Evolutionary conservation across 2,888 invertebrate genomes (phyloP).

Genomic region (Clanis bilineata): DNA sequence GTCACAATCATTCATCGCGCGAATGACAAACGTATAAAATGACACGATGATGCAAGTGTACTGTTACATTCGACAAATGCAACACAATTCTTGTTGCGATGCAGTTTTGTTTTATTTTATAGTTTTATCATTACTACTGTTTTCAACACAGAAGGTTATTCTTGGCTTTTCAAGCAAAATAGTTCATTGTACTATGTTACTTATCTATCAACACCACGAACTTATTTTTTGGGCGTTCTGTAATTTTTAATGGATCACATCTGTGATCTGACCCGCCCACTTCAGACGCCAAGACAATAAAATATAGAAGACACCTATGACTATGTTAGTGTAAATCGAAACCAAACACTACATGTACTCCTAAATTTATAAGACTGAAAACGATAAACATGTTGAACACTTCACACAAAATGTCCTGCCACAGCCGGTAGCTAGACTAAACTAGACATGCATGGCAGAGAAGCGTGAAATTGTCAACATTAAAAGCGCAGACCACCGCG

Average conservation of each 20-base stretch:
- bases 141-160: not conserved
- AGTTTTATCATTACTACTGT: not conserved
- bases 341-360: too few relatives aligned
- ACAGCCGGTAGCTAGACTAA: conserved; percentile 8
- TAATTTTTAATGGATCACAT: too few relatives aligned
- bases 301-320: too few relatives aligned
- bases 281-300: too few relatives aligned
- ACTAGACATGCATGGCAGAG: conserved; percentile 13
- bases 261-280: too few relatives aligned
- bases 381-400: too few relatives aligned
- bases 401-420: conserved; percentile 8
- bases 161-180: too few relatives aligned
- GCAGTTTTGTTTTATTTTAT: not conserved
- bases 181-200: too few relatives aligned
- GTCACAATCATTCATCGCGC: conserved; percentile 35
- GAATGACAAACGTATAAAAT: not conserved
- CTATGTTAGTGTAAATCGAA: too few relatives aligned
- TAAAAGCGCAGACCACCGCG: conserved; percentile 50
- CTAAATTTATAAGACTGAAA: too few relatives aligned
- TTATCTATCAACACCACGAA: too few relatives aligned
- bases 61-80: conserved; percentile 22
- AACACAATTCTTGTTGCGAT: conserved; percentile 31
- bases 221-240: too few relatives aligned
- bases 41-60: not conserved
- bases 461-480: conserved; percentile 38